phyloP scores from a whole-genome alignment of 2,797 vertebrate species.

The Pteropus rufus region DNA sequence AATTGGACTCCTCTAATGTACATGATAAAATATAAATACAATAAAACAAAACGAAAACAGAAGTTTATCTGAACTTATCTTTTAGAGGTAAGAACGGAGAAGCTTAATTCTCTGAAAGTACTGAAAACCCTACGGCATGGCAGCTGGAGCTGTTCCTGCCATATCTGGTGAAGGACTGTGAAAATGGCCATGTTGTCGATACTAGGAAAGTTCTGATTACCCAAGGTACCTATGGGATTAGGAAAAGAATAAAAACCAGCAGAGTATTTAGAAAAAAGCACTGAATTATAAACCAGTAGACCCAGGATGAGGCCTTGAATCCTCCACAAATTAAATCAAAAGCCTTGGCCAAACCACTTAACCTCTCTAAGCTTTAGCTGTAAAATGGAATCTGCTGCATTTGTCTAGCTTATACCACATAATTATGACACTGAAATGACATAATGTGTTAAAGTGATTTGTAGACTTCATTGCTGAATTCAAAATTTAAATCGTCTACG shows the following conservation, averaged over 20 bases:
- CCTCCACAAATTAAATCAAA: background rate
- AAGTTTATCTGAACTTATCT: background rate
- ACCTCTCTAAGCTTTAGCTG: background rate
- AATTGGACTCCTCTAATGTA: background rate
- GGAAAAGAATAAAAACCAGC: background rate
- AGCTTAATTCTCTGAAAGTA: no score
- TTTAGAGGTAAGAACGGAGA: background rate
- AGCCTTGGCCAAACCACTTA: background rate
- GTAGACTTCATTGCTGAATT: background rate
- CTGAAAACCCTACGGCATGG: fast-evolving
- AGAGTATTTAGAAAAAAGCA: background rate
- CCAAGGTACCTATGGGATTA: background rate
- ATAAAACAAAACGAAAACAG: background rate
- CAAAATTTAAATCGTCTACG: background rate
- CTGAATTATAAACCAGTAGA: background rate
- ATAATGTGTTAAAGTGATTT: background rate
- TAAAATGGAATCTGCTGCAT: background rate
- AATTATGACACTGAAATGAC: background rate
- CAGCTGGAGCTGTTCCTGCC: background rate
- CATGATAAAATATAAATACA: background rate
- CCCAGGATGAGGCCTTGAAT: background rate
- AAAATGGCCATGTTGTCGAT: no score
- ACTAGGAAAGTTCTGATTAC: background rate
- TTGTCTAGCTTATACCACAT: background rate
- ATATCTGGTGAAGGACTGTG: background rate